Percentiles rank a stretch among this genome's conserved stretches.
phyloP scores from a whole-genome alignment of 2,888 invertebrate species.

The Brachycybe producta region DNA sequence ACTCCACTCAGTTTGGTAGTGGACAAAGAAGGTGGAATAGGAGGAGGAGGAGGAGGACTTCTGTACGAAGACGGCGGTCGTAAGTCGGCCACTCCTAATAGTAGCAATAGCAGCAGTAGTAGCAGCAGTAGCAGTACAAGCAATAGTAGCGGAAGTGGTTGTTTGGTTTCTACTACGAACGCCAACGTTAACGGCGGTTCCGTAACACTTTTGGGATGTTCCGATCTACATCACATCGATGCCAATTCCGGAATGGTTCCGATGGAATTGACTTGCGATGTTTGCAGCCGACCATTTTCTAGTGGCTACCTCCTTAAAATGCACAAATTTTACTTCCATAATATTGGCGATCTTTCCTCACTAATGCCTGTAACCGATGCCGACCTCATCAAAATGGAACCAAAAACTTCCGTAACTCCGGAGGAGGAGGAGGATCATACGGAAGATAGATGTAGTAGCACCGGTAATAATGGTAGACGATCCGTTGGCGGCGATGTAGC shows the following conservation, averaged over 20 bases:
- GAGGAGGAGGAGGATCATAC: not conserved
- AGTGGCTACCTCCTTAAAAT: constrained; percentile 35
- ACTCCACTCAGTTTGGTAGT: constrained; percentile 15
- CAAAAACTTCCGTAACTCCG: not conserved
- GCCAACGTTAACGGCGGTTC: constrained; percentile 17
- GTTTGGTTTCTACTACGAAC: constrained; percentile 9
- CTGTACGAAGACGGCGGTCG: constrained; percentile 33
- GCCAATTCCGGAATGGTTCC: constrained; percentile 22
- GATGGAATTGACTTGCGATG: constrained; percentile 31
- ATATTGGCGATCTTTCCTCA: constrained; percentile 23
- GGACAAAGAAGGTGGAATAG: constrained; percentile 11
- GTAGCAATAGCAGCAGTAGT: constrained; percentile 23
- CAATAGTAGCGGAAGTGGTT: constrained; percentile 14
- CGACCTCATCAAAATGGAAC: too few relatives aligned
- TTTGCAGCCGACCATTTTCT: constrained; percentile 34
- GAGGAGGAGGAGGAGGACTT: constrained; percentile 21
- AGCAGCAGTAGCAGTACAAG: constrained; percentile 13
- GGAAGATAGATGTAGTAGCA: constrained; percentile 4
- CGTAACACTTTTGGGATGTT: too few relatives aligned
- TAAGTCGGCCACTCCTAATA: constrained; percentile 33
- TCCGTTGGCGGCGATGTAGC: not conserved
- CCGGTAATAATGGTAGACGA: not conserved
- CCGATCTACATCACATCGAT: too few relatives aligned
- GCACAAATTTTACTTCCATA: constrained; percentile 37
- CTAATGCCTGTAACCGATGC: too few relatives aligned